phyloP scores from a whole-genome alignment of 2,113 vertebrate genomes.

The Eurypyga helias region DNA sequence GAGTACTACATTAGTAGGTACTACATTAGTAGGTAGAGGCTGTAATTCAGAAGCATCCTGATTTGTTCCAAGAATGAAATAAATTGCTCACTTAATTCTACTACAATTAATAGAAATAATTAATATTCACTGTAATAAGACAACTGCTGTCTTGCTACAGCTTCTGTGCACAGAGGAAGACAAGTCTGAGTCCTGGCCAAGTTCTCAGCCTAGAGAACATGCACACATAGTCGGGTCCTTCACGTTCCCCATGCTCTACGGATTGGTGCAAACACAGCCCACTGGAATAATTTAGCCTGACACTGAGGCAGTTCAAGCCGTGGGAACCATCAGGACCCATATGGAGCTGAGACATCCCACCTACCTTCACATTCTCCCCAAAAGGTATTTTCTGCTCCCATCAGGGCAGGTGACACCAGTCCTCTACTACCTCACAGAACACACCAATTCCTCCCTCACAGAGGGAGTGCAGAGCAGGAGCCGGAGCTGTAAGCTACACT shows the following conservation, averaged over 20 bases:
- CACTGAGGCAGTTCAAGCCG: not conserved
- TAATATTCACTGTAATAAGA: not conserved
- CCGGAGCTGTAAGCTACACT: not conserved
- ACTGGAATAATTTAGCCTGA: not conserved
- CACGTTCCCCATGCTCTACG: fast-evolving
- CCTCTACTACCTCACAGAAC: not conserved
- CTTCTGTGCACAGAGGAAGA: not conserved
- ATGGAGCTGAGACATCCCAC: not conserved
- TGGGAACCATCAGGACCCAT: not conserved
- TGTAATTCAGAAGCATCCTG: not conserved
- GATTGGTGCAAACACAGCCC: not conserved
- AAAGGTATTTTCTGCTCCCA: not conserved
- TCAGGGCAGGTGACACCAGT: not conserved
- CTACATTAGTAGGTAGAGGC: not conserved
- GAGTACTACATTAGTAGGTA: not conserved
- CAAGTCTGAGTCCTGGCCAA: not conserved
- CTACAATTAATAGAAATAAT: not conserved
- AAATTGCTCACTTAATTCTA: not conserved
- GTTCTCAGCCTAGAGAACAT: not conserved
- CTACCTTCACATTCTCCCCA: fast-evolving
- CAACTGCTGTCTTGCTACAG: not conserved
- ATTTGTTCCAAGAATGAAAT: not conserved
- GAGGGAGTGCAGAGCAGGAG: not conserved
- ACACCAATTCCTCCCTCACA: not conserved
- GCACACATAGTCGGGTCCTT: not conserved